Conservation (phyloP, 2,888 invertebrate species). For the Rhagonycha fulva region DNA sequence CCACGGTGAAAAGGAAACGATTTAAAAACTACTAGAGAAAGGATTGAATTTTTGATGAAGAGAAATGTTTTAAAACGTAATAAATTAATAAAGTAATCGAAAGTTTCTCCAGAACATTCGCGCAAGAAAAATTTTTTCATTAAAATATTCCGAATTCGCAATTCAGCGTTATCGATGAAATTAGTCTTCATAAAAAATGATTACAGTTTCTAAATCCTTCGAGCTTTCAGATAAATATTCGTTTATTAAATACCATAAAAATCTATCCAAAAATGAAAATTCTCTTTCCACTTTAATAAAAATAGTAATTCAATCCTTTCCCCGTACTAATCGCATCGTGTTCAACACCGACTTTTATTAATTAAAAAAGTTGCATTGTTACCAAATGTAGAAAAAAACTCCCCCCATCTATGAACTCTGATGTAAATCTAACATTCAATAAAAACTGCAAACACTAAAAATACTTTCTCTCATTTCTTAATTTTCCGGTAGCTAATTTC, state of each 20-base stretch:
- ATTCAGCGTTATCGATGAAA: not conserved
- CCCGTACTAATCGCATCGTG: not conserved
- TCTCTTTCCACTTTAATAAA: not conserved
- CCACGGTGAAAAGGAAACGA: not conserved
- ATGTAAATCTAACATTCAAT: too few relatives aligned
- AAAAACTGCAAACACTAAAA: not conserved
- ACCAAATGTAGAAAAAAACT: too few relatives aligned
- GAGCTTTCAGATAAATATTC: not conserved
- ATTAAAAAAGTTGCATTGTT: not conserved
- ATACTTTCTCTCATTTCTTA: not conserved
- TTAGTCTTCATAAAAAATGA: not conserved
- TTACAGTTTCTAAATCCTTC: not conserved
- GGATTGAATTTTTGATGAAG: not conserved
- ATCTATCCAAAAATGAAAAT: not conserved
- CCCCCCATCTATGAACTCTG: too few relatives aligned
- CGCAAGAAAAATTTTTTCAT: not conserved
- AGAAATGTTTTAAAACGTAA: not conserved
- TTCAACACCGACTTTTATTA: not conserved
- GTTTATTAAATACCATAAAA: not conserved
- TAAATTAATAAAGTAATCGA: not conserved
- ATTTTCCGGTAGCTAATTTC: not conserved
- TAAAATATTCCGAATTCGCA: not conserved
- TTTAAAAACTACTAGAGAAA: not conserved
- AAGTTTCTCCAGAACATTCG: not conserved
- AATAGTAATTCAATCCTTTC: not conserved